Evolutionary conservation across 2,113 vertebrate species (phyloP), one percentile per base, ranked within the genome.

Genomic region (Misgurnus anguillicaudatus): DNA sequence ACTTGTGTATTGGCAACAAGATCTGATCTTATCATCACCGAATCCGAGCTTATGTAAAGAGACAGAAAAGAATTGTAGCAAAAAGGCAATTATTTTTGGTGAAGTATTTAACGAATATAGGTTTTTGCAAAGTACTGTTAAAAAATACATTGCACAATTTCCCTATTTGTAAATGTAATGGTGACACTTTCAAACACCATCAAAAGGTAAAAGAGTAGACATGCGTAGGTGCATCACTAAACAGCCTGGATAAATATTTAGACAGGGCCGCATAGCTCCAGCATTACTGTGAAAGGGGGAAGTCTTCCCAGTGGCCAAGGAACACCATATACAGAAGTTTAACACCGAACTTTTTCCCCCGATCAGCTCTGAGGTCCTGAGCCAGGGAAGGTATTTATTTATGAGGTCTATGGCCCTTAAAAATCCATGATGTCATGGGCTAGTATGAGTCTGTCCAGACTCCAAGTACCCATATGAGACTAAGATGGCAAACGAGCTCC

Each of bases 321-420:
- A 85, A 63, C 53, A 80, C 84, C 85, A 86, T 88, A 88, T 88
- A 86, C 84, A 88, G 85, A 83, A 84, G 68, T 82, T 45, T 45
- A 62, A 45, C 48, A 78, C 9, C 48, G 21, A 53, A 79, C 71
- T 58, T 13, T 17, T 66, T 79, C n/a, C 21, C 63, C 38, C 69
- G 19, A 16, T 51, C 69, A 62, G 64, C 13, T 36, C 45, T 4
- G 39, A 83, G n/a, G 39, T 53, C 47, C 48, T 67, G 14, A 58
- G 66, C 63, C 55, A 72, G 21, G 51, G 71, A 60, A 78, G 48
- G 51, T 75, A 67, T 82, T 84, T 68, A 84, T 87, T 87, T 84
- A 85, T 77, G 81, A 85, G 65, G 60, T 66, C 74, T 75, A 75
- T 66, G 65, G 74, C 80, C 68, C 62, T 58, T 14, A 73, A 61